phyloP scores from a whole-genome alignment of 2,113 vertebrate genomes.

The Triplophysa dalaica region DNA sequence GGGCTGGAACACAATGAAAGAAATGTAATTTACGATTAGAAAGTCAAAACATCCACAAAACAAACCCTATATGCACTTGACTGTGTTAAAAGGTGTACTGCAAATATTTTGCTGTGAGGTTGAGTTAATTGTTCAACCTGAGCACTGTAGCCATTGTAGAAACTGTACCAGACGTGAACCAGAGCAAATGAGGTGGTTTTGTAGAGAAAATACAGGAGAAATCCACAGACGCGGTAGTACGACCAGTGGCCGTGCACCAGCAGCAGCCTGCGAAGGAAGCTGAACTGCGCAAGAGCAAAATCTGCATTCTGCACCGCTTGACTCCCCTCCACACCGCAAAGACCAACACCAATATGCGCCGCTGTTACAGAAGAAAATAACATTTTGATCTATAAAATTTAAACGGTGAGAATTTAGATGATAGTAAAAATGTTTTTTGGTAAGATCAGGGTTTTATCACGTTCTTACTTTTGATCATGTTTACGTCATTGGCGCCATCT shows the following conservation, averaged over 20 bases:
- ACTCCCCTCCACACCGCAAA: constrained; percentile 84
- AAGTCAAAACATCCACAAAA: too few species aligned
- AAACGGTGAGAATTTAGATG: too few species aligned
- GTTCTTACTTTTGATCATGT: constrained; percentile 95
- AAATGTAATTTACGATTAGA: neutral
- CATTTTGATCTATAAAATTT: neutral
- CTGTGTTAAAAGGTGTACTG: too few species aligned
- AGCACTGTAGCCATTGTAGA: constrained; percentile 85
- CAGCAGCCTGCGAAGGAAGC: constrained; percentile 82
- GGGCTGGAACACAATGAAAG: constrained; percentile 64
- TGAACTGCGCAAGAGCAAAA: constrained; percentile 85
- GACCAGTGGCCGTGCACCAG: constrained; percentile 91
- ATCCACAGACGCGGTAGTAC: constrained; percentile 83
- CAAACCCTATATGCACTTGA: too few species aligned
- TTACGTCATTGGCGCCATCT: constrained; percentile 92
- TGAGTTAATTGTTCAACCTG: constrained; percentile 68
- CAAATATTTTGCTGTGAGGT: too few species aligned
- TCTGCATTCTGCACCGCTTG: constrained; percentile 91
- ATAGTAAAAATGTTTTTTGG: too few species aligned
- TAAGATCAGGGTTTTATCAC: too few species aligned
- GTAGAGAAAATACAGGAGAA: constrained; percentile 88
- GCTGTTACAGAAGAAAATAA: constrained; percentile 65
- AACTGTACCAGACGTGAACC: constrained; percentile 86
- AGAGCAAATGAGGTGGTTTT: constrained; percentile 85
- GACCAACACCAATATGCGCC: constrained; percentile 87